Evolutionary conservation across 1,140 invertebrate genomes (phyloP), one percentile per base, ranked within the genome.

Genomic region (Rhynchophorus ferrugineus): DNA sequence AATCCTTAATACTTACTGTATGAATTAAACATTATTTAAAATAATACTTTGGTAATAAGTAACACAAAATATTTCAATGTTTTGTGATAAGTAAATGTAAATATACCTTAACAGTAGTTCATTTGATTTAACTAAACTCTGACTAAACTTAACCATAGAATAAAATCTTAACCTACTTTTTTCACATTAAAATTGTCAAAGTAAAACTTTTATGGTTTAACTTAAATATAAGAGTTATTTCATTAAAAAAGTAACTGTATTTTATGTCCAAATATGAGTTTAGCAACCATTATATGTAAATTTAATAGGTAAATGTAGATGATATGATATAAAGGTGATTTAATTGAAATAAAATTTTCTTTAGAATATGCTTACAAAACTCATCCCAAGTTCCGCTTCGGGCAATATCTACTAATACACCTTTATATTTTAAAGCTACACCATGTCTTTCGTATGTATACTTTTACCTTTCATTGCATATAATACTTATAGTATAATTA

Each of bases 361-460:
- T 39, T 19, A 49, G 47, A 24, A 41, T 49, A 42, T 49, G 47
- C 16, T 3, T 49, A 18, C 37, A 29, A 33, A 13, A 19, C 11
- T 17, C 7, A 7, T 9, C 33, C n/a, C 2, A 9, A 29, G 22
- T 35, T 21, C 9, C 1, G 0, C 3, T 33, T 41, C n/a, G 47
- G 6, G 5, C 29, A n/a, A 38, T 52, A 39, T 52, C 51, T 21
- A 54, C 51, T 34, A 17, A 33, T 20, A 3, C 33, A n/a, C 14
- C 9, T 43, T 33, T 49, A 24, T 44, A 44, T 17, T 58, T 58
- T 38, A 36, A 37, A 38, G 29, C 48, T 24, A 58, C 57, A 16
- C 57, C 57, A 29, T 58, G 47, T 35, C 47, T 58, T 14, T 38
- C 55, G 57, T 58, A 55, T 55, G 48, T 56, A 46, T n/a, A 3